These are phyloP conservation scores for Zophobas atratus DNA, from an alignment of 1,140 invertebrate genomes.

Conservation along the genomic window DNA sequence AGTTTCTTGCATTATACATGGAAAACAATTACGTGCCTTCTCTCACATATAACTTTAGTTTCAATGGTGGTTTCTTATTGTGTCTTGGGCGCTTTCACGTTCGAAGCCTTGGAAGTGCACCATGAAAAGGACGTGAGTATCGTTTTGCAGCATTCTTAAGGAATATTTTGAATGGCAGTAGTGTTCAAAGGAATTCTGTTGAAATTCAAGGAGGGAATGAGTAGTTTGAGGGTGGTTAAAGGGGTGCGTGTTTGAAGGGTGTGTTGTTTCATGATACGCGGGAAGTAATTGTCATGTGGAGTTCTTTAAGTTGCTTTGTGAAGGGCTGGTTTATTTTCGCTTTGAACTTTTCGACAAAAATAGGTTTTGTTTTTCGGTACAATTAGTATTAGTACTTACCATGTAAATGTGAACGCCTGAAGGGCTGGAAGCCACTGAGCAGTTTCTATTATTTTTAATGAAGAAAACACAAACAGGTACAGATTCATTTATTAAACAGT, in stretches of 20 bases:
- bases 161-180: conserved; percentile 15
- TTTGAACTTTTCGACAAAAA: no score
- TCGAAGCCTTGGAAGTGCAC: conserved; percentile 83
- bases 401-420: no score
- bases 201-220: conserved; percentile 12
- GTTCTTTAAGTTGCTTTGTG: no score
- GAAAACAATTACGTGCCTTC: conserved; percentile 88
- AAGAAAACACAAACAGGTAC: no score
- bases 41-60: conserved; percentile 90
- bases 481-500: no score
- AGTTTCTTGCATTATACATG: conserved; percentile 71
- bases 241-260: conserved; percentile 24
- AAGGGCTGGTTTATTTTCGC: no score
- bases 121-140: conserved; percentile 81
- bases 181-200: conserved; percentile 3
- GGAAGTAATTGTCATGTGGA: background rate
- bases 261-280: conserved; percentile 30
- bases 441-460: no score
- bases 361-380: no score
- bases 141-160: conserved; percentile 22
- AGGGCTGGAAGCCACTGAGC: no score
- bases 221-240: background rate
- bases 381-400: no score
- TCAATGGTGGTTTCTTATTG: conserved; percentile 91
- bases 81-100: conserved; percentile 88